These are phyloP conservation scores for Drosophila cardini DNA, from an alignment of 1,140 invertebrate species.

Conservation along the genomic window DNA sequence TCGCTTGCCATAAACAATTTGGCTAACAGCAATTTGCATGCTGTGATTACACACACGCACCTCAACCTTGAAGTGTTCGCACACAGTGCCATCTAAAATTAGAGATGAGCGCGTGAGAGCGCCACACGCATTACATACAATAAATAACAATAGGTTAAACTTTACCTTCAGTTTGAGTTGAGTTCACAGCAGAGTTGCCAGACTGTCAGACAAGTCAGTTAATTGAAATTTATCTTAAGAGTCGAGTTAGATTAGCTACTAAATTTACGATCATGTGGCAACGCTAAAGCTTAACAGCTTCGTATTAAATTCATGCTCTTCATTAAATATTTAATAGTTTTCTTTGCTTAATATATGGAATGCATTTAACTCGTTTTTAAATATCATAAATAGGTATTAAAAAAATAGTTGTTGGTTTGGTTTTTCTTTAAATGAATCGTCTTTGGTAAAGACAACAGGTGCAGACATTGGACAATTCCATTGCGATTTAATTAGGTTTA, in stretches of 20 bases:
- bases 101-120: constrained; percentile 15
- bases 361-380: not conserved
- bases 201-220: not conserved
- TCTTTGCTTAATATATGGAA: not conserved
- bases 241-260: too few species aligned
- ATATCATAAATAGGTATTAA: not conserved
- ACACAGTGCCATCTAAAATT: constrained; percentile 8
- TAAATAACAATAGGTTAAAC: constrained; percentile 4
- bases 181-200: constrained; percentile 1
- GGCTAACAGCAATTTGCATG: constrained; percentile 14
- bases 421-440: constrained; percentile 7
- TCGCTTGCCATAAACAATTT: constrained; percentile 16
- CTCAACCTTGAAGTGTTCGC: constrained; percentile 4
- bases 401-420: constrained; percentile 14
- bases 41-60: constrained; percentile 1
- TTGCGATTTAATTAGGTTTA: constrained; percentile 66
- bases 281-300: not conserved
- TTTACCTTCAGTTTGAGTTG: not conserved
- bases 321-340: not conserved
- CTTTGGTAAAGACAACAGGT: constrained; percentile 28
- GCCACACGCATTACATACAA: constrained; percentile 1
- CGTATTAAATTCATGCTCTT: not conserved
- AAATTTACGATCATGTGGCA: too few species aligned
- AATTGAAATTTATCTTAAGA: too few species aligned
- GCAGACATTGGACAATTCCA: constrained; percentile 35